These are phyloP conservation scores for Calephelis perditalis DNA, from an alignment of 2,888 invertebrate species.

Conservation along the genomic window DNA sequence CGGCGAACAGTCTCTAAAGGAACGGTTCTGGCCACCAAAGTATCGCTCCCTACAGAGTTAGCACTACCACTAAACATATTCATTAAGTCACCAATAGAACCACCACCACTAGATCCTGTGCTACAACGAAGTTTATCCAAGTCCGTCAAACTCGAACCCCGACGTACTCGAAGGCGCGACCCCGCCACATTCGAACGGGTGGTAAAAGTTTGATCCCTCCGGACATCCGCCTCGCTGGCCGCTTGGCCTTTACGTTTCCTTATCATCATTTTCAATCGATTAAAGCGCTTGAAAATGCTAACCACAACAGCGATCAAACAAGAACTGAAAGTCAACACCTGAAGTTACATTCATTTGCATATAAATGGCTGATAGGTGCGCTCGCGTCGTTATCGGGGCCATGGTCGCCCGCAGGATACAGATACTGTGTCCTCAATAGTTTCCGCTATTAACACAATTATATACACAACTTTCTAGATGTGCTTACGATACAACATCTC, in stretches of 20 bases:
- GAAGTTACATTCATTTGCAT: constrained; percentile 58
- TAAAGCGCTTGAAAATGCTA: constrained; percentile 4
- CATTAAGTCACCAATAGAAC: constrained; percentile 89
- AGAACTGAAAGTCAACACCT: constrained; percentile 56
- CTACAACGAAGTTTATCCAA: constrained; percentile 80
- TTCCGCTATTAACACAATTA: constrained; percentile 45
- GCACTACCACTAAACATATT: constrained; percentile 85
- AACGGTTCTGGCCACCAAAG: constrained; percentile 83
- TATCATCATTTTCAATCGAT: constrained; percentile 48
- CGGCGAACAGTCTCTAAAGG: constrained; percentile 84
- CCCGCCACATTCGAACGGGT: constrained; percentile 61
- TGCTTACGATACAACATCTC: constrained; percentile 62
- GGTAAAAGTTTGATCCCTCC: constrained; percentile 77
- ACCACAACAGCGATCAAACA: constrained; percentile 41
- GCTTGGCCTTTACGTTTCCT: constrained; percentile 62
- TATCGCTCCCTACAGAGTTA: constrained; percentile 85
- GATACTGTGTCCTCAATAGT: constrained; percentile 60
- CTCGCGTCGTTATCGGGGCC: constrained; percentile 61
- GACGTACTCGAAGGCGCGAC: constrained; percentile 77
- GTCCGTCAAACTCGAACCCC: constrained; percentile 86
- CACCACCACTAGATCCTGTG: constrained; percentile 67
- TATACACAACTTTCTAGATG: constrained; percentile 37
- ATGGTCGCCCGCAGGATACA: constrained; percentile 73
- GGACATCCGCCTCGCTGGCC: constrained; percentile 66
- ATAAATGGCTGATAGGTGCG: constrained; percentile 59